Conservation (phyloP, 2,113 vertebrate genomes). For the Xenopus borealis region DNA sequence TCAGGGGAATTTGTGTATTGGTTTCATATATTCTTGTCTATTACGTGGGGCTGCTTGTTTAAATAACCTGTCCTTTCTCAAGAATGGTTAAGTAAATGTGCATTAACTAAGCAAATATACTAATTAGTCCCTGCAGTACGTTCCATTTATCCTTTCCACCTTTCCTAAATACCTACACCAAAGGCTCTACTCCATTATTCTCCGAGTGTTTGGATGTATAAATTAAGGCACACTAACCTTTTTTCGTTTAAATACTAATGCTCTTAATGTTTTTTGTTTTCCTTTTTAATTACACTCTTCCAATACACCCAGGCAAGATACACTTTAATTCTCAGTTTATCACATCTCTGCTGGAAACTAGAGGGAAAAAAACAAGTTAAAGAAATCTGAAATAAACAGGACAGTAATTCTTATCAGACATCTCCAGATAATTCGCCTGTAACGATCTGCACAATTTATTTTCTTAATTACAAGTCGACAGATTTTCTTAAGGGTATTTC, state of each 20-base stretch:
- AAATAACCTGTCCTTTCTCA: constrained; percentile 24
- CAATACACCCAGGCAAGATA: constrained; percentile 19
- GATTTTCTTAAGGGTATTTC: constrained; percentile 42
- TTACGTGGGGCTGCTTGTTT: constrained; percentile 1
- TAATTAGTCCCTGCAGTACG: constrained; percentile 37
- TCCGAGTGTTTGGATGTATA: neutral
- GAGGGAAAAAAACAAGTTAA: constrained; percentile 19
- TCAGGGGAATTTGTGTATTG: too few relatives aligned
- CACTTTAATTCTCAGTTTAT: constrained; percentile 12
- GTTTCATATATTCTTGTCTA: neutral
- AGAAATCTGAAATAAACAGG: constrained; percentile 42
- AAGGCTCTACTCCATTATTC: constrained; percentile 18
- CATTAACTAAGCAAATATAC: constrained; percentile 34
- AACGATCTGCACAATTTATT: constrained; percentile 42
- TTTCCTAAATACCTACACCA: constrained; percentile 28
- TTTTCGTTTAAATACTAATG: neutral
- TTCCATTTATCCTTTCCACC: constrained; percentile 32
- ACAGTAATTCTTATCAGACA: constrained; percentile 40
- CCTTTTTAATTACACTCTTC: constrained; percentile 21
- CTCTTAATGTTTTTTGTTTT: neutral
- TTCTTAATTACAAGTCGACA: constrained; percentile 43
- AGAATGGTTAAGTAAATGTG: constrained; percentile 28
- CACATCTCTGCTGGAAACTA: constrained; percentile 13
- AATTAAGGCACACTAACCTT: constrained; percentile 8
- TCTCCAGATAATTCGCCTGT: constrained; percentile 42